Evolutionary conservation across 1,140 invertebrate species (phyloP), one percentile per base, ranked within the genome.

Genomic region (Diabrotica undecimpunctata): DNA sequence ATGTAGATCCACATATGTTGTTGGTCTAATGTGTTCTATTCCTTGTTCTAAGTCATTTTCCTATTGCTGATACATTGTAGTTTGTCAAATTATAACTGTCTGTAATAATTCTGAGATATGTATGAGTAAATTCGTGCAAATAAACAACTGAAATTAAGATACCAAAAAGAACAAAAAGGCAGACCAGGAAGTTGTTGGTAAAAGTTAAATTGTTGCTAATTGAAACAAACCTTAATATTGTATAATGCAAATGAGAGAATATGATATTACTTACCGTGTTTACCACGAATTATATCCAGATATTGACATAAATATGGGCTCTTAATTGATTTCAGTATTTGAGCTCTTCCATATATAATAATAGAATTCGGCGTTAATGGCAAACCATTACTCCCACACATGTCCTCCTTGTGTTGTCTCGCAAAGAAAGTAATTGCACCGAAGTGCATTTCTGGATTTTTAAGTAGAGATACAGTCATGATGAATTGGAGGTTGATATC

Each of bases 281-380:
- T 97, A 63, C 93, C 92, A 74, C 95, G 82, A 66, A 93, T 90
- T 59, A 97, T 89, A 80, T 97, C 95, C 8, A 98, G 80, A 82
- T 97, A 98, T 65, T 88, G 85, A 72, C 92, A 94, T 41, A 98
- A 82, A 83, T 93, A 85, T 7, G 87, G 84, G 81, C 96, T 92
- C 64, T 86, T 81, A 54, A 97, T 81, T 0, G 86, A 89, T 76
- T 93, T 92, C 3, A 98, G 80, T 55, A 87, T 82, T 76, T 96
- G 94, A 59, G 95, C 92, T 74, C 88, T 85, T 12, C 96, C 96
- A 61, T 95, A 83, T 74, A 98, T 96, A 63, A 92, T 91, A 61
- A 98, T 95, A 0, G 95, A 97, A 81, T 97, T 97, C 13, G 95
- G 95, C 4, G 96, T 98, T 9, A 98, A 80, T 0, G 96, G 96